Base-by-base conservation (phyloP, 53 echinoderm and acorn worm genomes). In the Zoroaster sp. region DNA sequence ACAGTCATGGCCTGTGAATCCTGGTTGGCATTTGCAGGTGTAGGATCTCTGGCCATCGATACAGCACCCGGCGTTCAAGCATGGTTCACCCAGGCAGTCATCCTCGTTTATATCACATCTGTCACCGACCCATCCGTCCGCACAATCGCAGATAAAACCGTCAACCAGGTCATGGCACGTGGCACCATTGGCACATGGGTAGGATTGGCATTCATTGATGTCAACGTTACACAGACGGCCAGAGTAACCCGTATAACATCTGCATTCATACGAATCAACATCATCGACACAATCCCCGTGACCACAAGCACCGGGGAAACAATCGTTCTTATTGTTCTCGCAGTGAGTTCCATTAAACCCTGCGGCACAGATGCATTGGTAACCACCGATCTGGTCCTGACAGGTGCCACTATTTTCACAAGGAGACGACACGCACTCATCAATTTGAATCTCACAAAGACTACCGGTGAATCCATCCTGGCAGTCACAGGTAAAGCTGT, bases 351-450 rank as follows among this genome's bases (percentile, higher is more conserved):
- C 92, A 39, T 55, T 72, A 25, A 80, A 92, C 4, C 88, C 92
- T 18, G 72, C 72, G 30, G 36, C 11, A 65, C 92, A 92, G 1
- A 53, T 33, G 37, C 92, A 92, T 17, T 11, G 0, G 55, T 65
- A 92, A 28, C 78, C 75, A 67, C 66, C 66, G 30, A 74, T 83
- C 43, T 31, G 15, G 47, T 92, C 89, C 1, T 71, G 4, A 37
- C 92, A 92, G 4, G 63, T 83, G 35, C 67, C 92, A 20, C 42
- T 51, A 35, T 92, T 88, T 4, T 55, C 21, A 35, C 92, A 92
- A 17, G 90, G 90, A 9, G 9, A 17, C 9, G 73, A 55, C 9
- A 6, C 53, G 30, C 90, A 83, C 11, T 90, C 90, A 36, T 83
- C 66, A 23, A 90, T 74, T 21, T 74, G 38, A 40, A 73, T 67